Percentiles rank a stretch among this genome's conserved stretches.
Conservation (phyloP, 2,888 invertebrate genomes). For the Drosophila neonasuta region DNA sequence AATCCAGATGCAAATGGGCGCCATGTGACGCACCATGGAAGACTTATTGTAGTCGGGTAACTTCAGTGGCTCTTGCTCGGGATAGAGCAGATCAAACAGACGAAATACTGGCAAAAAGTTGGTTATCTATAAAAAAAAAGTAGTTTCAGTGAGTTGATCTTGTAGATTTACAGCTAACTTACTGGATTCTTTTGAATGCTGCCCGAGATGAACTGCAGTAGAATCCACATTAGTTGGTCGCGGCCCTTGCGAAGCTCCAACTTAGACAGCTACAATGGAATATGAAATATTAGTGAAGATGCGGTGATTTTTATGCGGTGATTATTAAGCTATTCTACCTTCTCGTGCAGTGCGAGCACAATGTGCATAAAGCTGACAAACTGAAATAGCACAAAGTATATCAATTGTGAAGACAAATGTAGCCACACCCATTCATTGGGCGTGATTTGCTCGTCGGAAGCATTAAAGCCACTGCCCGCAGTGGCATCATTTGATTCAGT, state of each 20-base stretch:
- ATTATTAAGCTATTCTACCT: conserved; percentile 80
- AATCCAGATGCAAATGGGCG: conserved; percentile 98
- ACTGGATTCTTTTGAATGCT: conserved; percentile 97
- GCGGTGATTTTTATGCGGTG: no score
- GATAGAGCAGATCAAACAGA: conserved; percentile 95
- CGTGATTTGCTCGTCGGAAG: conserved; percentile 82
- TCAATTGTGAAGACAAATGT: conserved; percentile 95
- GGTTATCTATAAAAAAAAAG: conserved; percentile 84
- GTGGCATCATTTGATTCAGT: conserved; percentile 87
- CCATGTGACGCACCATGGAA: conserved; percentile 87
- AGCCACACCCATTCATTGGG: conserved; percentile 92
- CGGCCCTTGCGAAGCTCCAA: conserved; percentile 93
- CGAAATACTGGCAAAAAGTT: conserved; percentile 95
- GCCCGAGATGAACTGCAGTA: conserved; percentile 98
- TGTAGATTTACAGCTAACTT: conserved; percentile 60
- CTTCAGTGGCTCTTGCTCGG: conserved; percentile 93
- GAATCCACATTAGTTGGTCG: conserved; percentile 99
- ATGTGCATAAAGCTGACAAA: conserved; percentile 96
- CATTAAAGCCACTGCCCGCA: conserved; percentile 81
- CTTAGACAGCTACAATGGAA: conserved; percentile 85
- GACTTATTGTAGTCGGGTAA: conserved; percentile 94
- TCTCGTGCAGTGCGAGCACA: conserved; percentile 93
- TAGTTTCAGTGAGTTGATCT: background rate
- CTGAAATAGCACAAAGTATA: conserved; percentile 96
- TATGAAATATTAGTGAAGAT: background rate